These are phyloP conservation scores for Eulemur coronatus DNA, from an alignment of 2,797 vertebrate species.

Conservation along the genomic window DNA sequence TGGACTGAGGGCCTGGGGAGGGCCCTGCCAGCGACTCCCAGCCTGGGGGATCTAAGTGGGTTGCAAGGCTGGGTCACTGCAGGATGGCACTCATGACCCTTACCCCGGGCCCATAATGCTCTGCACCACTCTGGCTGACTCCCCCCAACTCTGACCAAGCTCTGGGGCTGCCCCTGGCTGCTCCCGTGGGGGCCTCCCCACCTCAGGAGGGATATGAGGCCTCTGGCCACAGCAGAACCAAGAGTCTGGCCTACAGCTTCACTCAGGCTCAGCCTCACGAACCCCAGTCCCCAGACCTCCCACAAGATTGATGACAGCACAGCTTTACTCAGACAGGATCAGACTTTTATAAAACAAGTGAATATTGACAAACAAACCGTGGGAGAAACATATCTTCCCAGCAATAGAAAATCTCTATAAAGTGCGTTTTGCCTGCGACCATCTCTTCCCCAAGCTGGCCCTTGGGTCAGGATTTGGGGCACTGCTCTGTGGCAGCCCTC, in stretches of 20 bases:
- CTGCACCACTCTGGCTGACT: neutral
- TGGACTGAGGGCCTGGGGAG: neutral
- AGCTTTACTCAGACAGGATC: slow-evolving; percentile 48
- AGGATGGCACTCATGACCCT: neutral
- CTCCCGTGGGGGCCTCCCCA: neutral
- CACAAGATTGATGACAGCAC: slow-evolving; percentile 36
- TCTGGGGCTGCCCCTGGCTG: neutral
- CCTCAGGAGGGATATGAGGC: neutral
- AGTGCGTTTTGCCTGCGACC: slow-evolving; percentile 73
- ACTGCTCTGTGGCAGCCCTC: slow-evolving; percentile 58
- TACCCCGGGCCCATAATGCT: neutral
- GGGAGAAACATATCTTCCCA: slow-evolving; percentile 76
- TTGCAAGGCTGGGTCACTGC: neutral
- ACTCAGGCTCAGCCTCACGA: neutral
- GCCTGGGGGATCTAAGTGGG: neutral
- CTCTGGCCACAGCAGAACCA: neutral
- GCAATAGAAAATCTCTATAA: slow-evolving; percentile 76
- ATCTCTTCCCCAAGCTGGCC: slow-evolving; percentile 48
- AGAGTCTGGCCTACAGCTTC: neutral
- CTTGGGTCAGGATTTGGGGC: neutral
- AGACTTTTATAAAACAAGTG: slow-evolving; percentile 83
- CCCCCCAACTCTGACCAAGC: neutral
- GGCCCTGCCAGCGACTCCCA: neutral
- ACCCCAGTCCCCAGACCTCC: neutral
- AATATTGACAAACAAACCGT: slow-evolving; percentile 80